Evolutionary conservation across 1,140 invertebrate genomes (phyloP), one percentile per base, ranked within the genome.

Genomic region (Zaprionus lachaisei): DNA sequence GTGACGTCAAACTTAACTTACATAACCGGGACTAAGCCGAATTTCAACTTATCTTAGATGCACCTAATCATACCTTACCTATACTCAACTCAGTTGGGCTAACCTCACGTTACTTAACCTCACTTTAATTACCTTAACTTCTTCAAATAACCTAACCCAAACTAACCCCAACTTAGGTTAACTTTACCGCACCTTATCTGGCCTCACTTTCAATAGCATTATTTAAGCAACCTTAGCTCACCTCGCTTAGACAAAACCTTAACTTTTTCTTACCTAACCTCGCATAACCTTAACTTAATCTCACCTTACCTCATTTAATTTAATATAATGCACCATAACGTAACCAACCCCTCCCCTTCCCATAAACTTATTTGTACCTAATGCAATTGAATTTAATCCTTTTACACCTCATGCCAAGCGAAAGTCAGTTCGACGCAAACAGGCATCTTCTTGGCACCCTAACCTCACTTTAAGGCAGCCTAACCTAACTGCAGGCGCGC

Each of bases 341-440:
- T 20, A 47, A 17, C 5, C 41, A 7, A 5, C 7, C n/a, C 41
- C n/a, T 9, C n/a, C 6, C n/a, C n/a, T 17, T 20, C 2, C 20
- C 47, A 22, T 51, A 51, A 51, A 24, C 47, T 51, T 51, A 51
- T 51, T 51, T 51, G 47, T 51, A 51, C 22, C 11, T 51, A 51
- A 51, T 51, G 47, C 22, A 51, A 51, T 51, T 51, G 47, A 51
- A 51, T 51, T 51, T 51, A 51, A 51, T 51, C 47, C 47, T 51
- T 51, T 51, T 24, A 22, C 47, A 51, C 47, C 47, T 51, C 22
- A 51, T 22, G 47, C 47, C 47, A 51, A 22, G 47, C 47, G 9
- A 22, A 22, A 51, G 20, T 20, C 20, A 41, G 38, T 6, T 14
- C 5, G 38, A 15, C 6, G 38, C 15, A 41, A 34, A 9, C 31